Base-by-base conservation (phyloP, 2,113 vertebrate genomes). In the Manacus vitellinus region DNA sequence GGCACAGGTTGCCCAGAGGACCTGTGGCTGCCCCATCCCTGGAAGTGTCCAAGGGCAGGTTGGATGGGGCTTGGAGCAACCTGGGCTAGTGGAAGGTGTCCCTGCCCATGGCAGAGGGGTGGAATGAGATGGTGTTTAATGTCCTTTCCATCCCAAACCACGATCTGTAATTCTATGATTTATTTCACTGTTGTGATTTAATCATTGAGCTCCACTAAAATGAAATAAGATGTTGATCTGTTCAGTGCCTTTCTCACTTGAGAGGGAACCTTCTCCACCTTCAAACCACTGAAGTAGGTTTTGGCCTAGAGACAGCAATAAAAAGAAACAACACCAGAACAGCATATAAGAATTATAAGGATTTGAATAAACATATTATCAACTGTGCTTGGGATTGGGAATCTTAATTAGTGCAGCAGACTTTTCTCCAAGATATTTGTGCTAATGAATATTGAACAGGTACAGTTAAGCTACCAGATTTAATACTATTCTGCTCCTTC, bases 391-490 rank as follows among this genome's bases (percentile, higher is more conserved):
- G 46, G 61, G 87, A 93, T 62, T 89, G 63, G 55, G 74, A 91
- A 85, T 92, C 83, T 66, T 92, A 96, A 93, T 93, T 88, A 95
- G 56, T 27, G 59, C 84, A 81, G 65, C 79, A 94, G 83, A 85
- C 54, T 94, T 90, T 93, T 92, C 61, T 91, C 65, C 44, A 67
- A 88, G 75, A 94, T 92, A 91, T 86, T 87, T 84, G 24, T 86
- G 74, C 70, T 94, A 88, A 85, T 94, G 83, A 91, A 75, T 94
- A 95, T 82, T 89, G 85, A 95, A 88, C 82, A 93, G 95, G 86
- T 95, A 94, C 27, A 78, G 72, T 72, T 91, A 84, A 81, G 88
- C 72, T 41, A 82, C 25, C 58, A 91, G 79, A 65, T 86, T 85
- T 85, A 83, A 66, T 89, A 72, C 37, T 92, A 18, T 67, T 94